Conservation (phyloP, 2,797 vertebrate species). For the Acestrorhynchus altus region DNA sequence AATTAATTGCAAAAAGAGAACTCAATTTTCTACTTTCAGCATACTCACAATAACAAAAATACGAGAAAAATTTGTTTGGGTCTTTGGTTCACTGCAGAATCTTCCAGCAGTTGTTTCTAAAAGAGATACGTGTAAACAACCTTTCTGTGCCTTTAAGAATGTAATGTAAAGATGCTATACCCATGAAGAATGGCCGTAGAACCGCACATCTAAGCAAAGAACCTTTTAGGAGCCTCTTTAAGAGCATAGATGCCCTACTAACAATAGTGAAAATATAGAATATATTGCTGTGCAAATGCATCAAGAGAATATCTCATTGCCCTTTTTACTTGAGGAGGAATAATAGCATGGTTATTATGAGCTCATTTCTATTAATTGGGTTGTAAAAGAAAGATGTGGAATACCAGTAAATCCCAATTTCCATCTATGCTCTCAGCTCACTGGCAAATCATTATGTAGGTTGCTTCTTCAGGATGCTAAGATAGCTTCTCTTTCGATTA, state of each 20-base stretch:
- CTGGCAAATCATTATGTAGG: conserved; percentile 22
- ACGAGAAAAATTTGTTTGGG: too few relatives aligned
- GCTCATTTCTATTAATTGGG: conserved; percentile 25
- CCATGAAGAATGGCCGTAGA: background rate
- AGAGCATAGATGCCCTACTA: background rate
- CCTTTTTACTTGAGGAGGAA: conserved; percentile 10
- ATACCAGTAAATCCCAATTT: conserved; percentile 7
- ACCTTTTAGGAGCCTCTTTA: background rate
- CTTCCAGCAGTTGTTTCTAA: background rate
- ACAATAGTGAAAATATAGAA: conserved; percentile 15
- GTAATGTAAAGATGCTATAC: background rate
- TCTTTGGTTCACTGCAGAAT: background rate
- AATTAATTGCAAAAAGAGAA: too few relatives aligned
- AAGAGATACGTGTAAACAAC: background rate
- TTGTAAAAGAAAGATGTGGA: background rate
- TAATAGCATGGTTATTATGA: conserved; percentile 17
- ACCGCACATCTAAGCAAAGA: background rate
- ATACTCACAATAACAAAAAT: too few relatives aligned
- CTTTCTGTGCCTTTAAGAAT: background rate
- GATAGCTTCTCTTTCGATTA: conserved; percentile 48
- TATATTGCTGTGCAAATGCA: conserved; percentile 22
- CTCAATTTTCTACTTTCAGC: too few relatives aligned
- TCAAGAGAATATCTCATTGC: conserved; percentile 18
- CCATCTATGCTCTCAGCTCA: background rate
- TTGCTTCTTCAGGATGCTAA: conserved; percentile 4